Evolutionary conservation across 1,140 invertebrate genomes (phyloP), one percentile per base, ranked within the genome.

Genomic region (Batillaria attramentaria): DNA sequence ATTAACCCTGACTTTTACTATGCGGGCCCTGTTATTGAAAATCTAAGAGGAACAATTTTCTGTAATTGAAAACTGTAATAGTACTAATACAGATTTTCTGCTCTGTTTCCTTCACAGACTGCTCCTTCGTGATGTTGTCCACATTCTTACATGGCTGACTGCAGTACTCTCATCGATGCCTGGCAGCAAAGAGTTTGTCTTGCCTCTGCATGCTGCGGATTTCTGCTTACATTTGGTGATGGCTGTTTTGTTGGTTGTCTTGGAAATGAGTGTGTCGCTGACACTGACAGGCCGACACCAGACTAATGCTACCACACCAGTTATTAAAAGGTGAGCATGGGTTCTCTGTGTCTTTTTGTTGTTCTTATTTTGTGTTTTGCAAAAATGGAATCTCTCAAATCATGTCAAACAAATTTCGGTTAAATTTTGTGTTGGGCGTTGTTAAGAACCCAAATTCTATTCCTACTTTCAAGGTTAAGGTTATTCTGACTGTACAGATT

Each of bases 141-240:
- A 70, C 68, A 70, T 70, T 46, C 37, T 70, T 3, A 4, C 50
- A 42, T 70, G 68, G 68, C 68, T 70, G 39, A 42, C 35, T 28
- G 68, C 39, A 20, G n/a, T 46, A 42, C 35, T n/a, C n/a, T n/a
- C n/a, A n/a, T n/a, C n/a, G n/a, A n/a, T 65, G 62, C 33, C 62
- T 28, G 24, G 41, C n/a, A n/a, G n/a, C n/a, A n/a, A n/a, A n/a
- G n/a, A n/a, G n/a, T n/a, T n/a, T 28, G 8, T 46, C 37, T 31
- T 43, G 39, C 4, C 31, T 16, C 41, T 42, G 10, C 42, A 16
- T 13, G 20, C n/a, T 35, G 28, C 37, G 31, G 31, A 28, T 60
- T n/a, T n/a, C n/a, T n/a, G n/a, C n/a, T n/a, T n/a, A n/a, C n/a
- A n/a, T n/a, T n/a, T n/a, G n/a, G n/a, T n/a, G n/a, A n/a, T 70